Evolutionary conservation across 2,113 vertebrate species (phyloP).

Genomic region (Alethe diademata): DNA sequence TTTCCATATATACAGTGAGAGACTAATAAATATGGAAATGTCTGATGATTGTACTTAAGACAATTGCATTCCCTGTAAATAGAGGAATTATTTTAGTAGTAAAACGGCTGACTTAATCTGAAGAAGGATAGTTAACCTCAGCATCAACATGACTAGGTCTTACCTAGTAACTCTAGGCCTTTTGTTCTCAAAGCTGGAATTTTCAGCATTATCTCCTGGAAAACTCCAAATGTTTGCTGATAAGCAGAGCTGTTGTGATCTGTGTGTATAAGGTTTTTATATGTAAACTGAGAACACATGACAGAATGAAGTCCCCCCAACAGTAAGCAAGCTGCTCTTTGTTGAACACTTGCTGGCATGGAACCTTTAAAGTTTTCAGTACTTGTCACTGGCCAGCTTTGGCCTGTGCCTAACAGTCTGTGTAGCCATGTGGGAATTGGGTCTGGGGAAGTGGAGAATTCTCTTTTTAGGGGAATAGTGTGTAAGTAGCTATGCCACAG

Average conservation of each 20-base stretch:
- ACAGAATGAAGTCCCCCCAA: background rate
- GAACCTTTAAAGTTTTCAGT: background rate
- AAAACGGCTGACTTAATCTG: background rate
- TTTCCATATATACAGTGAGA: background rate
- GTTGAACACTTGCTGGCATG: background rate
- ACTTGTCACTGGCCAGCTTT: background rate
- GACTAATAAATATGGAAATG: conserved; percentile 23
- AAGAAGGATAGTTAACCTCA: background rate
- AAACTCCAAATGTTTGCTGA: background rate
- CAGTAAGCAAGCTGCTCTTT: background rate
- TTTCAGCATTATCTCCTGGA: background rate
- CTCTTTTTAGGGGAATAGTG: background rate
- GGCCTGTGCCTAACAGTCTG: background rate
- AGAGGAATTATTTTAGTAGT: background rate
- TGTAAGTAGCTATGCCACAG: rapidly evolving
- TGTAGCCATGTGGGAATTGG: rapidly evolving
- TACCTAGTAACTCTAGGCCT: background rate
- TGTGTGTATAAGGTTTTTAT: background rate
- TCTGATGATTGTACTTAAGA: background rate
- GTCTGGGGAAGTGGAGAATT: background rate
- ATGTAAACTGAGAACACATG: background rate
- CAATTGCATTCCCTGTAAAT: background rate
- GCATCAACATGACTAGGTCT: background rate
- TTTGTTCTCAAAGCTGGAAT: background rate
- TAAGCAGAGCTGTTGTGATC: background rate